Conservation (phyloP, 2,113 vertebrate species). For the Hymenochirus boettgeri region DNA sequence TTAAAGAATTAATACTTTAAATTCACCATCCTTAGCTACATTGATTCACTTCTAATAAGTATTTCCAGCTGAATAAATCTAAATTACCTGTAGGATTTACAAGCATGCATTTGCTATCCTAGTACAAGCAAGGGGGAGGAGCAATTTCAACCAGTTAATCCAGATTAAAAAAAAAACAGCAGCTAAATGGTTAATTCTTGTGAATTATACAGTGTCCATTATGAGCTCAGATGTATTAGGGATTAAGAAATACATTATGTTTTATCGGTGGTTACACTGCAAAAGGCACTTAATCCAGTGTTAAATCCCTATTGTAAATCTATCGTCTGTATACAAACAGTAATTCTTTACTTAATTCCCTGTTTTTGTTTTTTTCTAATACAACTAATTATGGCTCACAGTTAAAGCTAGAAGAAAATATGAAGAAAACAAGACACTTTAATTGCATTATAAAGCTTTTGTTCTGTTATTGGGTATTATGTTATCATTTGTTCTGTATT, state of each 20-base stretch:
- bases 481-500: slow-evolving; percentile 53
- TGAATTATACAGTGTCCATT: slow-evolving; percentile 44
- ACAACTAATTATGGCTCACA: slow-evolving; percentile 61
- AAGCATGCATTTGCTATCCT: too few relatives aligned
- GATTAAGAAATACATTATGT: slow-evolving; percentile 58
- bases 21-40: too few relatives aligned
- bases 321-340: slow-evolving; percentile 53
- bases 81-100: too few relatives aligned
- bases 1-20: too few relatives aligned
- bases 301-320: slow-evolving; percentile 52
- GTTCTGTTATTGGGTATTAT: slow-evolving; percentile 55
- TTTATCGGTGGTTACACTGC: slow-evolving; percentile 44
- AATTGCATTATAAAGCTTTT: slow-evolving; percentile 62
- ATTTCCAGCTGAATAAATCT: too few relatives aligned
- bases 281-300: slow-evolving; percentile 50
- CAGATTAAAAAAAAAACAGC: slow-evolving; percentile 16
- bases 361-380: slow-evolving; percentile 49
- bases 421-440: slow-evolving; percentile 23
- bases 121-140: too few relatives aligned
- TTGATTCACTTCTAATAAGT: too few relatives aligned
- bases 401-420: slow-evolving; percentile 28
- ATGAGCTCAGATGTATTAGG: slow-evolving; percentile 53
- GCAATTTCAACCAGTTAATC: too few relatives aligned
- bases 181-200: slow-evolving; percentile 43
- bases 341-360: slow-evolving; percentile 51